Base-by-base conservation (phyloP, 92 coral and sea anemone species). In the Montipora capitata region DNA sequence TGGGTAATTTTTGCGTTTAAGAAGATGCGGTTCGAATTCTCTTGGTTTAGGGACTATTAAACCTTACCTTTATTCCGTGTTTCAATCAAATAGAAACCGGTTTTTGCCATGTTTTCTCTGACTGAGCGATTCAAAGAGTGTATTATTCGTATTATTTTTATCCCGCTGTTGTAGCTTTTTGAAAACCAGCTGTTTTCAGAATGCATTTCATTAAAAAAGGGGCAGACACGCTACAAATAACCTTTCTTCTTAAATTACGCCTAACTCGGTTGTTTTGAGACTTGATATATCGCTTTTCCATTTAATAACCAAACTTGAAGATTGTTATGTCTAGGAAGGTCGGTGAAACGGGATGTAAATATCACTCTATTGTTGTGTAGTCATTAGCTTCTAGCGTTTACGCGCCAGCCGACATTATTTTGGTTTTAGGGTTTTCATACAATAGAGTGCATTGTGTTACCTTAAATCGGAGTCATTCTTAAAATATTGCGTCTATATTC, bases 241-340 rank as follows among this genome's bases (percentile, higher is more conserved):
- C 72, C 87, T 40, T 83, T 62, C 80, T 58, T 83, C 87, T 83
- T 61, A 73, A 83, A 83, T 83, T 83, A 83, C 87, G 42, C 48
- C 70, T 40, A 72, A 66, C 79, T 75, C 80, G 16, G 69, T 83
- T 82, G 87, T 82, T 82, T 82, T 71, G 87, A 72, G 87, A 71
- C 71, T 73, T 83, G 80, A 56, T 59, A 83, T 71, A 83, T 83
- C 87, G 79, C 72, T 83, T 83, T 72, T 76, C 78, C 76, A 51
- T 83, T 83, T 41, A 83, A 83, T 57, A 83, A 73, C 72, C 70
- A 66, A 83, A 83, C 71, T 59, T 83, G 68, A 15, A 72, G 87
- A 72, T 73, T 72, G 87, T 83, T 72, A 42, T 83, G 87, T 83
- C 87, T 83, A 43, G 61, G 54, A 48, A 48, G 3, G 20, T 51